phyloP scores from a whole-genome alignment of 2,113 vertebrate genomes.

The Cinclus cinclus region DNA sequence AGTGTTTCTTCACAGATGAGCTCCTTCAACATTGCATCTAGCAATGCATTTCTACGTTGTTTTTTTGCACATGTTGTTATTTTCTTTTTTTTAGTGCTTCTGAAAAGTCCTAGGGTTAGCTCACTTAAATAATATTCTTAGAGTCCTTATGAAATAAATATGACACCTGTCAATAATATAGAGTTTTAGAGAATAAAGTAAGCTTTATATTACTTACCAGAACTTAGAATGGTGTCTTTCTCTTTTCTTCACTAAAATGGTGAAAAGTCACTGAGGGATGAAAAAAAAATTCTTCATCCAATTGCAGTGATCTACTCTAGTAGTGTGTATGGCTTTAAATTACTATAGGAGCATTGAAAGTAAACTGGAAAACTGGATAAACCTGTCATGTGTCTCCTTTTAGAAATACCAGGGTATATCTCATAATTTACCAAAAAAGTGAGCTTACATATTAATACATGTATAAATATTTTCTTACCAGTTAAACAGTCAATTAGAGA shows the following conservation, averaged over 20 bases:
- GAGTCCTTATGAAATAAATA: background rate
- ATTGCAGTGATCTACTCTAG: background rate
- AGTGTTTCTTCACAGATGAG: background rate
- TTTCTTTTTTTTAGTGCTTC: background rate
- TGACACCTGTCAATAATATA: background rate
- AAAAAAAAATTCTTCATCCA: background rate
- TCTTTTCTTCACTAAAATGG: background rate
- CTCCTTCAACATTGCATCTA: background rate
- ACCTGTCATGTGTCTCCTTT: background rate
- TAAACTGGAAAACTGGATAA: background rate
- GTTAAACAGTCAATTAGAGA: background rate
- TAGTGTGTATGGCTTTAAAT: background rate
- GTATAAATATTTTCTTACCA: background rate
- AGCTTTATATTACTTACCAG: background rate
- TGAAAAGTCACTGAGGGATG: background rate
- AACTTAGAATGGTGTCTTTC: background rate
- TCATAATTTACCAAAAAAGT: background rate
- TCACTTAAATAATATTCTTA: background rate
- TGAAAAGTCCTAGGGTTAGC: background rate
- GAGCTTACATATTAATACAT: background rate
- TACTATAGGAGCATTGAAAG: background rate
- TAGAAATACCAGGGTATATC: background rate
- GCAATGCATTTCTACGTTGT: background rate
- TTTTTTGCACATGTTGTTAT: background rate
- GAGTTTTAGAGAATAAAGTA: background rate